Conservation (phyloP, 2,888 invertebrate species). For the Apamea anceps region DNA sequence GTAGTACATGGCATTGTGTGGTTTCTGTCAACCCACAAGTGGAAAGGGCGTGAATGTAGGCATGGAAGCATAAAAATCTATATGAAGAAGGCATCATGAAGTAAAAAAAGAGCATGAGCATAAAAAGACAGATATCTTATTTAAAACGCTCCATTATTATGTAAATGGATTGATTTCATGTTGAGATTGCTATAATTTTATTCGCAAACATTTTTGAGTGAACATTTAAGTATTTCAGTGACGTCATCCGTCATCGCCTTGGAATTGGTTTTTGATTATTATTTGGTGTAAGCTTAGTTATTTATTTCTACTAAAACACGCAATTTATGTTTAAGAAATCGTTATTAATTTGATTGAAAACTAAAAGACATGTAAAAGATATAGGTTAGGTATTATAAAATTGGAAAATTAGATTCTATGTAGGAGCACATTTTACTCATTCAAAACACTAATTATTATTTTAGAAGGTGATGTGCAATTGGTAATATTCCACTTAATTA, state of each 20-base stretch:
- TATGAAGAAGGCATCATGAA: background rate
- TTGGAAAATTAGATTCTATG: constrained; percentile 4
- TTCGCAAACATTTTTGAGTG: constrained; percentile 20
- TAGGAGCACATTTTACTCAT: constrained; percentile 14
- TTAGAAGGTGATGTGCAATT: constrained; percentile 4
- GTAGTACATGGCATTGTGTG: background rate
- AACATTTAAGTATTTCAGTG: constrained; percentile 1
- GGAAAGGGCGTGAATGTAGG: background rate
- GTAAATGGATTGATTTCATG: constrained; percentile 22
- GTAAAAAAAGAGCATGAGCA: constrained; percentile 1
- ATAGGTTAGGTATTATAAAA: constrained; percentile 17
- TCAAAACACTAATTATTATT: background rate
- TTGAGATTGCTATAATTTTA: constrained; percentile 42
- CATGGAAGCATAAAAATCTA: background rate
- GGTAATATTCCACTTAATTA: constrained; percentile 39
- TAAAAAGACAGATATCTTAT: constrained; percentile 28
- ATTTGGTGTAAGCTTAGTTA: constrained; percentile 23
- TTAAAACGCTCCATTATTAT: constrained; percentile 11
- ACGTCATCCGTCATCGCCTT: constrained; percentile 19
- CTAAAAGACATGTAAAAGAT: constrained; percentile 34
- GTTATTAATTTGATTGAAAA: background rate
- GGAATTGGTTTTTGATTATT: constrained; percentile 27
- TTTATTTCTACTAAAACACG: constrained; percentile 9
- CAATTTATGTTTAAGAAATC: constrained; percentile 5
- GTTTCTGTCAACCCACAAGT: background rate